phyloP scores from a whole-genome alignment of 2,113 vertebrate species.

The Struthio camelus region DNA sequence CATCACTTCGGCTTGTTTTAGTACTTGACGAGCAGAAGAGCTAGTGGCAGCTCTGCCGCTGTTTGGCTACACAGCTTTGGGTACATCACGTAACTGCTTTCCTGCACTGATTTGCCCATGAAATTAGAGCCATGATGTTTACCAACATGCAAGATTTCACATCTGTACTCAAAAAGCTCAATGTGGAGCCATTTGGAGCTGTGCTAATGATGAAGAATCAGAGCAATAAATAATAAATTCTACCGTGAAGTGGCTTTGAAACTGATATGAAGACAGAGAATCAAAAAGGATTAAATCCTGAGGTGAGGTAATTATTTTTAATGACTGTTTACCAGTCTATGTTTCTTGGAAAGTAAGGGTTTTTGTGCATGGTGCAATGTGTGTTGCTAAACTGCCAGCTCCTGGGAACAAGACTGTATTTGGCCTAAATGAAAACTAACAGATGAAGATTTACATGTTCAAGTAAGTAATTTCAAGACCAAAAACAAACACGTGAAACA shows the following conservation, averaged over 20 bases:
- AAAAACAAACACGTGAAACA: background rate
- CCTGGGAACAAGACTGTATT: background rate
- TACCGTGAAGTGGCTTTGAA: background rate
- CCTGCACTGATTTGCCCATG: background rate
- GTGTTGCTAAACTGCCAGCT: background rate
- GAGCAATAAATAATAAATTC: background rate
- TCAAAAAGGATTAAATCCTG: conserved; percentile 16
- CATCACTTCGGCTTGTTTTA: background rate
- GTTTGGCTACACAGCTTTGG: background rate
- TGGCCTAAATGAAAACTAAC: background rate
- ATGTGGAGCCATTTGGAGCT: background rate
- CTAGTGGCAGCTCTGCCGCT: accelerated
- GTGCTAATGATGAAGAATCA: background rate
- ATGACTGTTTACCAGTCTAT: conserved; percentile 34
- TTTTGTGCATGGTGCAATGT: conserved; percentile 15
- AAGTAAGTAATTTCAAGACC: background rate
- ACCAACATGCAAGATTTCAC: background rate
- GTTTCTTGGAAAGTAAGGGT: conserved; percentile 19
- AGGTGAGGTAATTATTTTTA: conserved; percentile 50
- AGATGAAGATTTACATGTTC: background rate
- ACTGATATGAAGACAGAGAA: conserved; percentile 19
- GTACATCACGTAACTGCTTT: background rate
- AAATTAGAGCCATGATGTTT: background rate
- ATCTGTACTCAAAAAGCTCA: background rate
- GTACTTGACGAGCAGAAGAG: background rate